Conservation (phyloP, 1,140 invertebrate species). For the Holotrichia oblita region DNA sequence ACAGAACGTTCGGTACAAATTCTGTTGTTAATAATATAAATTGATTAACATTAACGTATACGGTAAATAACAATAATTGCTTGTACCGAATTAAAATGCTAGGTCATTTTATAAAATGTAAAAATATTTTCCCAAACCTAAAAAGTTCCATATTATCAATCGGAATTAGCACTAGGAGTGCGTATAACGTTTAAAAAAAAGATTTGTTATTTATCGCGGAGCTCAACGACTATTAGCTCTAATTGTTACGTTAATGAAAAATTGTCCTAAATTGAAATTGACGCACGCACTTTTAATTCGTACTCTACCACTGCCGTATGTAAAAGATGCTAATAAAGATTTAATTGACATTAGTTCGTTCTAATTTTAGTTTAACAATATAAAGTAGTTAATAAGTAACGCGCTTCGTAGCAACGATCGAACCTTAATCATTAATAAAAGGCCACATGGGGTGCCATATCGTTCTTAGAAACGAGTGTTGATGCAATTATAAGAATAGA, state of each 20-base stretch:
- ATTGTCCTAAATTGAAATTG: slow-evolving; percentile 37
- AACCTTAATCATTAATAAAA: slow-evolving; percentile 32
- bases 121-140: background rate
- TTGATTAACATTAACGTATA: too few relatives aligned
- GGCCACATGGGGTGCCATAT: slow-evolving; percentile 21
- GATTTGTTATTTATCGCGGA: slow-evolving; percentile 8
- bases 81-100: background rate
- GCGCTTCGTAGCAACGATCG: slow-evolving; percentile 23
- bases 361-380: slow-evolving; percentile 37
- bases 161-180: background rate
- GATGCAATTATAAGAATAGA: slow-evolving; percentile 19
- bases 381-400: slow-evolving; percentile 37
- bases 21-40: too few relatives aligned
- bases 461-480: background rate
- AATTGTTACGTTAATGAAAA: slow-evolving; percentile 36
- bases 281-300: slow-evolving; percentile 33
- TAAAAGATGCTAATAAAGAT: slow-evolving; percentile 36
- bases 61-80: too few relatives aligned
- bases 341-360: slow-evolving; percentile 33
- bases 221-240: background rate
- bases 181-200: background rate
- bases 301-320: slow-evolving; percentile 3
- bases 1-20: too few relatives aligned
- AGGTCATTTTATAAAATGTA: background rate
- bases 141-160: background rate